Conservation (phyloP, 2,113 vertebrate species). For the Neopipo cinnamomea region DNA sequence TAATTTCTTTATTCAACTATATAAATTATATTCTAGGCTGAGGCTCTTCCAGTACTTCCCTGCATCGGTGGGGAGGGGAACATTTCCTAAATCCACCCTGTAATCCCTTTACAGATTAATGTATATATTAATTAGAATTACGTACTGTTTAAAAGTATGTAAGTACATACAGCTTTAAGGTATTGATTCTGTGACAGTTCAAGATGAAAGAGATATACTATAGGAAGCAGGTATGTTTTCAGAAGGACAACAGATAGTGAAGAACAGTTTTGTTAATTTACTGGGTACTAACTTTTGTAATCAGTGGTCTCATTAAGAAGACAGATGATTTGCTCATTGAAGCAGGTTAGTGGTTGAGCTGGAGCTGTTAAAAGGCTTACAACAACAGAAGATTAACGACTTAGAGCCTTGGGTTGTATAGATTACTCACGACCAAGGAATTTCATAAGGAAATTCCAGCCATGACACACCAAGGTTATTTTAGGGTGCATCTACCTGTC, state of each 20-base stretch:
- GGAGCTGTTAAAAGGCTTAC: slow-evolving; percentile 30
- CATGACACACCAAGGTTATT: slow-evolving; percentile 12
- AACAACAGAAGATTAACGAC: neutral
- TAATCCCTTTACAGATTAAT: neutral
- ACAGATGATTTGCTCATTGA: slow-evolving; percentile 34
- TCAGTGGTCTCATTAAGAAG: slow-evolving; percentile 25
- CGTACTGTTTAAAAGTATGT: neutral
- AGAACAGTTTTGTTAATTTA: slow-evolving; percentile 23
- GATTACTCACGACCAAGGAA: neutral
- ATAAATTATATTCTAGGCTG: neutral
- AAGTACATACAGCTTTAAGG: neutral
- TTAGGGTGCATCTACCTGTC: neutral
- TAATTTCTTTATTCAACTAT: neutral
- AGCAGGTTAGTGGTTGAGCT: neutral
- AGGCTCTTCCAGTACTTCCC: neutral
- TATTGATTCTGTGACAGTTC: neutral
- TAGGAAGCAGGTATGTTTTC: neutral
- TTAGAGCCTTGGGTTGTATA: neutral
- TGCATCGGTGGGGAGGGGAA: neutral
- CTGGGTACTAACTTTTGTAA: neutral
- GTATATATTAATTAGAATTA: neutral
- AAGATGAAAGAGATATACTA: neutral
- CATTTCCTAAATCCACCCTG: neutral
- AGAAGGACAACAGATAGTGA: neutral
- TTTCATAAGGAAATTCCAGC: slow-evolving; percentile 49